Base-by-base conservation (phyloP, 2,797 vertebrate genomes). In the Sphenopsis melanotis region DNA sequence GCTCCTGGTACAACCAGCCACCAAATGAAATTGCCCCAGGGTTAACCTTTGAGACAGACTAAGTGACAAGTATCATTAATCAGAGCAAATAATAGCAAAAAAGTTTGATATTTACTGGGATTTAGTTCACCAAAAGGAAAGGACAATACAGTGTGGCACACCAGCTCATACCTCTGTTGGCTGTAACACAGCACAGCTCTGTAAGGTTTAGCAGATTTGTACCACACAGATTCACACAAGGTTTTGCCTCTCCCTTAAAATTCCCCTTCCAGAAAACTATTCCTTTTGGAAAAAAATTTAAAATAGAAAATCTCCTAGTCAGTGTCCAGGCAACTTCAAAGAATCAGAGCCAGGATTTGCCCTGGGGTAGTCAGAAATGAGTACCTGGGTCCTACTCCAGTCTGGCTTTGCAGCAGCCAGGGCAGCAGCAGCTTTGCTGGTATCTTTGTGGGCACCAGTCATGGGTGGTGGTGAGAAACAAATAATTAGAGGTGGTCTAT, bases 31-130 rank as follows among this genome's bases (percentile, higher is more conserved):
- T 8, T 27, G 24, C 29, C 42, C 65, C 56, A 6, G 19, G 18
- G 34, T 32, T 87, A 76, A 94, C 66, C 86, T 84, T 77, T 39
- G 47, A 88, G 77, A 63, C 10, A 56, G 69, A 16, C 59, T 70
- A 70, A 74, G 37, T 66, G 81, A 74, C 80, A 74, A 60, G 47
- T 69, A 27, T 72, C 39, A 53, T 74, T 76, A 81, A 93, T 87
- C 74, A 83, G 66, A 87, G 64, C 46, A 94, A 94, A 95, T 80
- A 82, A 94, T 44, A 90, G 39, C 21, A 85, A 72, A 83, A 69
- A 20, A 3, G 26, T 12, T 2, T 6, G 0, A 7, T 89, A 56
- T 90, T 96, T 86, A 26, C 74, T 82, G 70, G 53, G 70, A 81
- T 87, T 76, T 79, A 44, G 23, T 34, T 53, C 41, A 53, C 44